phyloP scores from a whole-genome alignment of 2,888 invertebrate species.

The Scaptomyza parva region DNA sequence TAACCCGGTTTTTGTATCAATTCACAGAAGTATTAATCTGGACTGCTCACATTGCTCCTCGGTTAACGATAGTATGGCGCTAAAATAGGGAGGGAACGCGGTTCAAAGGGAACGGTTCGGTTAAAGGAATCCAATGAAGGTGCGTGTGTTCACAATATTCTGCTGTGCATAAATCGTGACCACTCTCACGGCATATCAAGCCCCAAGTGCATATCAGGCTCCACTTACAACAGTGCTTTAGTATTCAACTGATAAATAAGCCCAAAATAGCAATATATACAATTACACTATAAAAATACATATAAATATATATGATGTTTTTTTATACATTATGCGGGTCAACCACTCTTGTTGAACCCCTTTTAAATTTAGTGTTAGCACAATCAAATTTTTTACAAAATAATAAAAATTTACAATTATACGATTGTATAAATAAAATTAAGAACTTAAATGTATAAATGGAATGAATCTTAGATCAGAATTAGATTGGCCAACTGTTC shows the following conservation, averaged over 20 bases:
- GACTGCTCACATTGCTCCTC: conserved; percentile 72
- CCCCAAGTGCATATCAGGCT: conserved; percentile 66
- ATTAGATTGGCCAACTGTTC: not conserved
- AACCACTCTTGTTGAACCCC: conserved; percentile 30
- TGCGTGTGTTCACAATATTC: conserved; percentile 58
- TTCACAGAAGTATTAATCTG: conserved; percentile 50
- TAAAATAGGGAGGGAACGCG: conserved; percentile 37
- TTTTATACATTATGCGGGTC: conserved; percentile 18
- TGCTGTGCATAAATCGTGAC: conserved; percentile 73
- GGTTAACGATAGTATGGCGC: conserved; percentile 43
- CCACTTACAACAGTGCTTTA: conserved; percentile 60
- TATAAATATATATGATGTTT: conserved; percentile 9
- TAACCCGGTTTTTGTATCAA: not conserved
- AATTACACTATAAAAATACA: conserved; percentile 28
- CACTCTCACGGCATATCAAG: conserved; percentile 29
- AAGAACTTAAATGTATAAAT: not conserved
- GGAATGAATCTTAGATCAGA: not conserved
- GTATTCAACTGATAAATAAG: conserved; percentile 48
- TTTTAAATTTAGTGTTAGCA: conserved; percentile 37
- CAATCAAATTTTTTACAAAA: too few species aligned
- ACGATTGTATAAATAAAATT: conserved; percentile 1
- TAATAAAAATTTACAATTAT: conserved; percentile 43
- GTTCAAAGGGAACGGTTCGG: too few species aligned
- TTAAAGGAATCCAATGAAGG: not conserved
- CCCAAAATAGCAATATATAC: conserved; percentile 33